These are phyloP conservation scores for Psilopogon haemacephalus DNA, from an alignment of 2,113 vertebrate genomes.

Conservation along the genomic window DNA sequence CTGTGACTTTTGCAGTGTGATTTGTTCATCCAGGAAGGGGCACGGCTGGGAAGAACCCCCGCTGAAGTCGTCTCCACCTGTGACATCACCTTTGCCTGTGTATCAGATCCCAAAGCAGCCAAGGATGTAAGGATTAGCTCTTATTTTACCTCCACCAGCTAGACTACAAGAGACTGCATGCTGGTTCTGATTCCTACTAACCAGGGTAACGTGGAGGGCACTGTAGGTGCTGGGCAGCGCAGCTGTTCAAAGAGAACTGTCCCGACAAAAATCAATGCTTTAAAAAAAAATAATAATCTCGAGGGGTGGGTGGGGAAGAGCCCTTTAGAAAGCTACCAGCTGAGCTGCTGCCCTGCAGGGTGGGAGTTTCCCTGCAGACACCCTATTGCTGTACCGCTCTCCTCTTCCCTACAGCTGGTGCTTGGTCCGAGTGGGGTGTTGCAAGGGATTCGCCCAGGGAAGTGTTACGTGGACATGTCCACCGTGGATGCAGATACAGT, in stretches of 20 bases:
- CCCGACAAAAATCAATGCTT: neutral
- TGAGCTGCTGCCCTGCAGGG: neutral
- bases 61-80: slow-evolving; percentile 98
- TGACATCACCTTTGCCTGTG: slow-evolving; percentile 98
- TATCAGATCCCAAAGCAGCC: slow-evolving; percentile 96
- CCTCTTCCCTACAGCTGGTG: slow-evolving; percentile 85
- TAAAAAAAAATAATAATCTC: neutral
- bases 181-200: neutral
- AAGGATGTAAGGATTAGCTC: slow-evolving; percentile 90
- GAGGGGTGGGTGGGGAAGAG: neutral
- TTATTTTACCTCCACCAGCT: slow-evolving; percentile 10
- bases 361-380: slow-evolving; percentile 58
- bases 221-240: neutral
- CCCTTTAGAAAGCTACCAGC: neutral
- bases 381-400: slow-evolving; percentile 78
- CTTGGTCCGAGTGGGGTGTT: slow-evolving; percentile 96
- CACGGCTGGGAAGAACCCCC: slow-evolving; percentile 93
- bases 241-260: neutral
- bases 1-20: slow-evolving; percentile 91
- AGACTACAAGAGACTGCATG: neutral
- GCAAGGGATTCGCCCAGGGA: slow-evolving; percentile 95
- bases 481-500: slow-evolving; percentile 97
- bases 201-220: neutral
- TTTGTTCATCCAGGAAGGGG: slow-evolving; percentile 98
- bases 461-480: slow-evolving; percentile 98